These are phyloP conservation scores for Cyclopterus lumpus DNA, from an alignment of 2,797 vertebrate genomes.

Conservation along the genomic window DNA sequence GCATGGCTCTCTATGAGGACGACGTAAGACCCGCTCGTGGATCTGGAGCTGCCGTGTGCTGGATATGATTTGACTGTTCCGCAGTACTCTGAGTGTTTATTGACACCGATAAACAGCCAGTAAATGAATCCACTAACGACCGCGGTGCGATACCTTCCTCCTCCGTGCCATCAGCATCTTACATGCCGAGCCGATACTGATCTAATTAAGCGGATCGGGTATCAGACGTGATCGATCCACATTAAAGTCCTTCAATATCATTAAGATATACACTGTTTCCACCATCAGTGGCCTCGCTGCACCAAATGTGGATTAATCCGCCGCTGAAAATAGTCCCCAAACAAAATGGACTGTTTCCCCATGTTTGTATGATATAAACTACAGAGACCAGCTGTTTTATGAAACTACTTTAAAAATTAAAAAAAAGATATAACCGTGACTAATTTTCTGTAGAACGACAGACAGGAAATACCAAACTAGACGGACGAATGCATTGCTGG, in stretches of 20 bases:
- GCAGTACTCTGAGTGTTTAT: not conserved
- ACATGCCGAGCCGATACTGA: not conserved
- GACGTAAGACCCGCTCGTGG: slow-evolving; percentile 82
- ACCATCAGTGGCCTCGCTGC: not conserved
- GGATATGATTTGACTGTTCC: not conserved
- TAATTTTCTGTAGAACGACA: not conserved
- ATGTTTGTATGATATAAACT: not conserved
- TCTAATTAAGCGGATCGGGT: not conserved
- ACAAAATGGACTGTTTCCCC: not conserved
- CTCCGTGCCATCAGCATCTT: not conserved
- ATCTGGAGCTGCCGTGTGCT: not conserved
- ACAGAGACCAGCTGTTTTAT: not conserved
- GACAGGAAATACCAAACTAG: not conserved
- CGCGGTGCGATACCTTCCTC: not conserved
- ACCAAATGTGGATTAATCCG: not conserved
- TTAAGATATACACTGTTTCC: slow-evolving; percentile 5
- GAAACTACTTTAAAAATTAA: not conserved
- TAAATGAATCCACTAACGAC: not conserved
- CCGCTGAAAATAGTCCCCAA: not conserved
- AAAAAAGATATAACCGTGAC: not conserved
- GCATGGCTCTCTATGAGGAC: slow-evolving; percentile 96
- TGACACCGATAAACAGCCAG: no score
- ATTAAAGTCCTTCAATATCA: not conserved
- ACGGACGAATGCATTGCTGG: not conserved
- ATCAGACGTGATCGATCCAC: not conserved